phyloP scores from a whole-genome alignment of 2,797 vertebrate species.

The Ctenopoma multispine region DNA sequence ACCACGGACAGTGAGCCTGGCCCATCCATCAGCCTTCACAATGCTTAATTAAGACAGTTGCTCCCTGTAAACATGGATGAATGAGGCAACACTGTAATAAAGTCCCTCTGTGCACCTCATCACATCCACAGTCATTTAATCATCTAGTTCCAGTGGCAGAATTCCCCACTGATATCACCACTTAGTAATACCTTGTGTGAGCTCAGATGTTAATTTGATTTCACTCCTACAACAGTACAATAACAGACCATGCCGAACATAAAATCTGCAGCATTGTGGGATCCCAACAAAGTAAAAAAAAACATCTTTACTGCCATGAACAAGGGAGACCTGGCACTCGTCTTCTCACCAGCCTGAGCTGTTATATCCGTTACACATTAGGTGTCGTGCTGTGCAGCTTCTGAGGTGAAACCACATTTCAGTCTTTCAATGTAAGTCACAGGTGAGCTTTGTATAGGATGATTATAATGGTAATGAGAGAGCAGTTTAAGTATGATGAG shows the following conservation, averaged over 20 bases:
- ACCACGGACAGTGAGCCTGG: constrained; percentile 49
- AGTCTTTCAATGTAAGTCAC: constrained; percentile 73
- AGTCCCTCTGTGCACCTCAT: constrained; percentile 46
- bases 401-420: constrained; percentile 65
- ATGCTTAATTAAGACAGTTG: constrained; percentile 78
- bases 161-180: constrained; percentile 53
- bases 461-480: constrained; percentile 82
- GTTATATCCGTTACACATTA: constrained; percentile 55
- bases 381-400: constrained; percentile 55
- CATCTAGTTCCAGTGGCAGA: constrained; percentile 52
- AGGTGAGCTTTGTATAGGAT: constrained; percentile 77
- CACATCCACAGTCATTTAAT: constrained; percentile 66
- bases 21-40: constrained; percentile 68
- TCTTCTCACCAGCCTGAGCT: constrained; percentile 38
- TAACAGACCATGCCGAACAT: constrained; percentile 27
- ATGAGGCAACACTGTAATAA: constrained; percentile 61
- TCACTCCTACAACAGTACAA: constrained; percentile 55
- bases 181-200: constrained; percentile 62
- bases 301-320: constrained; percentile 39
- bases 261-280: constrained; percentile 27
- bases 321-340: constrained; percentile 17
- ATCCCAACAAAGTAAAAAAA: constrained; percentile 40
- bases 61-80: constrained; percentile 66
- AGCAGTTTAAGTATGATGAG: constrained; percentile 83
- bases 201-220: constrained; percentile 69